Evolutionary conservation across 2,113 vertebrate genomes (phyloP), one percentile per base, ranked within the genome.

Genomic region (Saccopteryx leptura): DNA sequence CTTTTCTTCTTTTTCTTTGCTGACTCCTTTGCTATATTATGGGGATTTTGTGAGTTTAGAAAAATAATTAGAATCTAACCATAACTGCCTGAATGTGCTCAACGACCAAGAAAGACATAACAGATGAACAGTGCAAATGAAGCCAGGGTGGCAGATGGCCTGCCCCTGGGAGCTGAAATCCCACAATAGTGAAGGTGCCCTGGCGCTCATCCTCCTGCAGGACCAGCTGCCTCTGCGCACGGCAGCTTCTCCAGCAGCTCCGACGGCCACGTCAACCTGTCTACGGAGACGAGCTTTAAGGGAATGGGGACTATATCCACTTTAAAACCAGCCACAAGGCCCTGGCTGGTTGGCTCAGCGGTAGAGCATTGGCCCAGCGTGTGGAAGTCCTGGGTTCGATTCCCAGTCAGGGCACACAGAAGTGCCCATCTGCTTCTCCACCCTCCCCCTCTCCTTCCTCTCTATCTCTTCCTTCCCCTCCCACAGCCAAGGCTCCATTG

Each of bases 1-100:
- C 0, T 52, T 74, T 78, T n/a, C 85, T 68, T 17, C 60, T 17
- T 17, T 60, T 79, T 31, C 74, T 54, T 71, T 2, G 46, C 85
- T 88, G 0, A 18, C n/a, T 89, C 88, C 71, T 81, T 2, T 96
- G 87, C 91, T 96, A 52, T 96, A 86, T 92, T 96, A 97, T 61
- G 96, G 92, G 80, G 75, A 95, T 97, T 96, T 92, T 94, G 96
- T 78, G 97, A 98, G 76, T 97, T 98, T 97, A 98, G 72, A 97
- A 98, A 98, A 98, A 98, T 96, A 98, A 98, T 98, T 96, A 94
- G 46, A 63, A 95, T 88, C 95, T 96, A 98, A 98, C 94, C 96
- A 97, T 93, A 96, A 96, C 97, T 96, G 96, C 97, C 96, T 81
- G 93, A 95, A 98, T 84, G 97, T 93, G 96, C 94, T 97, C 97